Percentiles rank a stretch among this genome's conserved stretches.
phyloP scores from a whole-genome alignment of 1,140 invertebrate species.

The Fopius arisanus region DNA sequence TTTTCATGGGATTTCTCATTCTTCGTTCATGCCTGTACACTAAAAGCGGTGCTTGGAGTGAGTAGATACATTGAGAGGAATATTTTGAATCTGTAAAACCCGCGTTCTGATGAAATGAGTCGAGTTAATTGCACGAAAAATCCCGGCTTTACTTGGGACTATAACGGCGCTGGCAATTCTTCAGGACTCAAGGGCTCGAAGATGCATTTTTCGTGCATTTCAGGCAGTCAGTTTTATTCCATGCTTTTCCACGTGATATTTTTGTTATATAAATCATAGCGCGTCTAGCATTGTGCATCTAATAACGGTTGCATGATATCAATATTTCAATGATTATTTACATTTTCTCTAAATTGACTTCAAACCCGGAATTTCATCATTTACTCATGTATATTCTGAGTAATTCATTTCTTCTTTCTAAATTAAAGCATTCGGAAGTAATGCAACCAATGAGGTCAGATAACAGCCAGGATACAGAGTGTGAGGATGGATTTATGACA shows the following conservation, averaged over 20 bases:
- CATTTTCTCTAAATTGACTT: no score
- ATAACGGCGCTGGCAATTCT: constrained; percentile 16
- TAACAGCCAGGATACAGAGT: no score
- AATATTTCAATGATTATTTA: no score
- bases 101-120: constrained; percentile 53
- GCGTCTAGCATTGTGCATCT: no score
- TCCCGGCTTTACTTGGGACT: neutral
- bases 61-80: constrained; percentile 40
- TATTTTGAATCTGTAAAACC: constrained; percentile 41
- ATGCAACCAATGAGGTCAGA: no score
- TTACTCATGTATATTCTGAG: no score
- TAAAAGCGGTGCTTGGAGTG: constrained; percentile 19
- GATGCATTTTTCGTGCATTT: constrained; percentile 12
- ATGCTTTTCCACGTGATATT: neutral
- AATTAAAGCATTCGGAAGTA: no score
- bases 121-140: constrained; percentile 50
- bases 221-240: neutral
- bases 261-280: no score
- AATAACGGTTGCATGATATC: no score
- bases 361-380: no score
- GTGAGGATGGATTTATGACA: no score
- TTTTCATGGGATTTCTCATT: constrained; percentile 33
- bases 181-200: constrained; percentile 9
- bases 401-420: no score
- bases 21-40: constrained; percentile 53